Evolutionary conservation across 2,888 invertebrate species (phyloP).

Genomic region (Drosophila engyochracea): DNA sequence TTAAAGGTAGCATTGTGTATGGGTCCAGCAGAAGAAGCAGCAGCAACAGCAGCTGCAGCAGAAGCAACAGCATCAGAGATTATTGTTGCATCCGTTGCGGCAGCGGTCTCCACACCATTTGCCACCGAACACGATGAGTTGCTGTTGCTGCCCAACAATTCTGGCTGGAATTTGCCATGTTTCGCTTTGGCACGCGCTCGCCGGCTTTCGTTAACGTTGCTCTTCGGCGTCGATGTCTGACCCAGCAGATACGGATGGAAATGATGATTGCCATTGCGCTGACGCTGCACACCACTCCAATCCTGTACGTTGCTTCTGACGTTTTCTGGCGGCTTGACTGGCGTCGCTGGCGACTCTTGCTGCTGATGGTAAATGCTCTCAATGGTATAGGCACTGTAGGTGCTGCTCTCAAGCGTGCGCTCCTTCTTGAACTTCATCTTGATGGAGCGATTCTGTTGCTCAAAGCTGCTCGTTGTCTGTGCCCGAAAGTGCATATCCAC

Average conservation of each 20-base stretch:
- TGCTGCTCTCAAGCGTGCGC: slow-evolving; percentile 78
- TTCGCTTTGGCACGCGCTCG: slow-evolving; percentile 75
- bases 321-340: slow-evolving; percentile 17
- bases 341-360: slow-evolving; percentile 50
- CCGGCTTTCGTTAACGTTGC: slow-evolving; percentile 49
- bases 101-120: slow-evolving; percentile 33
- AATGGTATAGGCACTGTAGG: slow-evolving; percentile 83
- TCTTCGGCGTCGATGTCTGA: slow-evolving; percentile 84
- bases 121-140: slow-evolving; percentile 82
- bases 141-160: slow-evolving; percentile 74
- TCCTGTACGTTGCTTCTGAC: slow-evolving; percentile 22
- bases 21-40: slow-evolving; percentile 13
- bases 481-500: slow-evolving; percentile 80
- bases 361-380: slow-evolving; percentile 78
- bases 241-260: slow-evolving; percentile 83
- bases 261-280: slow-evolving; percentile 80
- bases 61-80: slow-evolving; percentile 3
- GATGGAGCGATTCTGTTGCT: slow-evolving; percentile 84
- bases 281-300: slow-evolving; percentile 48
- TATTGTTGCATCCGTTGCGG: neutral
- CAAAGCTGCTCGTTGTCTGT: slow-evolving; percentile 77
- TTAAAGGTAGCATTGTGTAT: slow-evolving; percentile 81
- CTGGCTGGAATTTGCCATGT: slow-evolving; percentile 68
- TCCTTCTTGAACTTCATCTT: slow-evolving; percentile 85
- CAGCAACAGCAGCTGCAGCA: neutral